Evolutionary conservation across 2,113 vertebrate species (phyloP).

Genomic region (Barnardius zonarius): DNA sequence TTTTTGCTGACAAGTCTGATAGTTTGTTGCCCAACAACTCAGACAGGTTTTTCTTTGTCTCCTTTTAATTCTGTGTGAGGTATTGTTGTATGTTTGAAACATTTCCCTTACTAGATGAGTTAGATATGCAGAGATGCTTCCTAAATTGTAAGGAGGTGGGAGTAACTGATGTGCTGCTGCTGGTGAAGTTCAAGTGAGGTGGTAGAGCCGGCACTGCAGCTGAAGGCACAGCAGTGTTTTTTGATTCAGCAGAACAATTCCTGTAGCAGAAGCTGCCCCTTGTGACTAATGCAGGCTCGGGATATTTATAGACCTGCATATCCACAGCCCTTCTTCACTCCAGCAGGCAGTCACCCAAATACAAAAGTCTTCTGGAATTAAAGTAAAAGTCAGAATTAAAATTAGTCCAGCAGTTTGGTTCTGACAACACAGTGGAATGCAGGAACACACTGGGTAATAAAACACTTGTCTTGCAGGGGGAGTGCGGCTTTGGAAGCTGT

Average conservation of each 20-base stretch:
- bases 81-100: constrained; percentile 33
- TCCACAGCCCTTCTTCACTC: constrained; percentile 58
- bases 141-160: constrained; percentile 1
- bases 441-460: neutral
- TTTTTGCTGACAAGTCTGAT: constrained; percentile 58
- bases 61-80: constrained; percentile 22
- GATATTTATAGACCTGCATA: constrained; percentile 55
- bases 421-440: constrained; percentile 22
- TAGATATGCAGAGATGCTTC: constrained; percentile 47
- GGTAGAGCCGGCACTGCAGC: constrained; percentile 10
- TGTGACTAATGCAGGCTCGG: constrained; percentile 60
- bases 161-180: constrained; percentile 10
- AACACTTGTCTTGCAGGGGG: neutral
- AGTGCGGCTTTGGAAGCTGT: neutral
- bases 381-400: constrained; percentile 47
- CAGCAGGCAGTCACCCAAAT: constrained; percentile 64
- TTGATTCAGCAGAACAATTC: constrained; percentile 65
- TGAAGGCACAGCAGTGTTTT: constrained; percentile 27
- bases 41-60: constrained; percentile 58
- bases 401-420: constrained; percentile 16
- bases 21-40: constrained; percentile 62
- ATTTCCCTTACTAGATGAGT: constrained; percentile 26
- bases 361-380: constrained; percentile 48
- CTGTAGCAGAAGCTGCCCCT: constrained; percentile 60
- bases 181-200: constrained; percentile 53